Evolutionary conservation across 2,888 invertebrate genomes (phyloP), one percentile per base, ranked within the genome.

Genomic region (Brenthis hecate): DNA sequence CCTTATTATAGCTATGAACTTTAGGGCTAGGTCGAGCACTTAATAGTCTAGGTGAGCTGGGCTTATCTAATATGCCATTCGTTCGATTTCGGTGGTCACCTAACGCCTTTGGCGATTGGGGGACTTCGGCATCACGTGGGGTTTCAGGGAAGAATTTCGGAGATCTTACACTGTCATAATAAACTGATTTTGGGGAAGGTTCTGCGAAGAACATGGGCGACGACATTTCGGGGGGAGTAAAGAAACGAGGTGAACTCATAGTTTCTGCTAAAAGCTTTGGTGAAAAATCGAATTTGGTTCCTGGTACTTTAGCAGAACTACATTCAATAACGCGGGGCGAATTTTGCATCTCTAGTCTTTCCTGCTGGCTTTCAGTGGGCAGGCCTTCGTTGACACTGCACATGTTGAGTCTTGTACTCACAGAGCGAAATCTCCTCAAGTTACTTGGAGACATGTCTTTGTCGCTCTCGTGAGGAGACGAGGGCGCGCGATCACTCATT

Each of bases 141-240:
- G 92, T 91, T 68, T 91, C 92, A 0, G 91, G 83, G 68, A 92
- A 92, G 78, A 92, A 92, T 69, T 91, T 91, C 0, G 92, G 92
- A 2, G 92, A 92, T 36, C 89, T 77, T 0, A 92, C 91, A 8
- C 82, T 89, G 69, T 92, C 92, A 69, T 90, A 92, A 69, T 92
- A 92, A 0, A 91, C 92, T 0, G 92, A 92, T 74, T 84, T 89
- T 0, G 92, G 92, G 0, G 91, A 91, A 0, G 91, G 89, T 61
- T 91, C 92, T 0, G 87, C 81, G 70, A 92, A 92, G 71, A 92
- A 92, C 82, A 87, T 85, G 0, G 92, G 92, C 0, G 92, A 90
- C 0, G 86, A 85, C 55, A 84, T 86, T 74, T 92, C 92, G 0
- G 92, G 92, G 0, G 92, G 92, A 0, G 92, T 92, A 68, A 92